phyloP scores from a whole-genome alignment of 2,888 invertebrate genomes.

The Brachyptera risi region DNA sequence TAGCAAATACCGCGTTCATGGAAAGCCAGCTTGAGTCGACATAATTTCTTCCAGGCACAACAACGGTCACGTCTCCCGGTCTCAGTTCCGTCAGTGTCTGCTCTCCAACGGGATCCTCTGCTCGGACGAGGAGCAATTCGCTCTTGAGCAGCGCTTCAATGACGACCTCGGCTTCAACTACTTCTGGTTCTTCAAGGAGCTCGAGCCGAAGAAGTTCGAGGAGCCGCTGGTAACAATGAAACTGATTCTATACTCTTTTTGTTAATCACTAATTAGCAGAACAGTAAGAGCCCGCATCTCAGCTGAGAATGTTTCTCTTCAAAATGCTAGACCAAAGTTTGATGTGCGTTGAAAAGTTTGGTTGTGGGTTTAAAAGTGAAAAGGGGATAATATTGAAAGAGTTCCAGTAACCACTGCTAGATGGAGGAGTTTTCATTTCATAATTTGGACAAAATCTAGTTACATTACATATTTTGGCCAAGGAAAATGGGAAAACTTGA shows the following conservation, averaged over 20 bases:
- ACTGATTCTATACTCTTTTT: not conserved
- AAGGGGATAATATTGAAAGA: too few species aligned
- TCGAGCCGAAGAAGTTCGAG: slow-evolving; percentile 47
- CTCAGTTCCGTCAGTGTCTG: slow-evolving; percentile 67
- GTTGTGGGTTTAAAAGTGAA: too few species aligned
- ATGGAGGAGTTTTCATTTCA: too few species aligned
- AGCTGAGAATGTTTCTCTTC: too few species aligned
- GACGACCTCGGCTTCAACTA: slow-evolving; percentile 76
- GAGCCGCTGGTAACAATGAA: slow-evolving; percentile 42
- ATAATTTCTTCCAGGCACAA: slow-evolving; percentile 53
- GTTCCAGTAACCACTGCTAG: too few species aligned
- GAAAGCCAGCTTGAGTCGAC: slow-evolving; percentile 60
- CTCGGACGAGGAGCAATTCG: slow-evolving; percentile 60
- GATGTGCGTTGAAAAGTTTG: too few species aligned
- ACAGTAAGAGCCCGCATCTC: too few species aligned
- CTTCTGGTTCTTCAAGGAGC: slow-evolving; percentile 62
- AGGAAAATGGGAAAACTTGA: too few species aligned
- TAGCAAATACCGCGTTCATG: slow-evolving; percentile 61
- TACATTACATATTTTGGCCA: too few species aligned
- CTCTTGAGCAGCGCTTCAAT: slow-evolving; percentile 65
- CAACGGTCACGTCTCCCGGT: slow-evolving; percentile 66
- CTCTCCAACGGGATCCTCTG: slow-evolving; percentile 63
- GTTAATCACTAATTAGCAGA: too few species aligned
- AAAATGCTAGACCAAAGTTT: too few species aligned
- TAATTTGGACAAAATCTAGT: too few species aligned